Evolutionary conservation across 2,113 vertebrate species (phyloP).

Genomic region (Dromaius novaehollandiae): DNA sequence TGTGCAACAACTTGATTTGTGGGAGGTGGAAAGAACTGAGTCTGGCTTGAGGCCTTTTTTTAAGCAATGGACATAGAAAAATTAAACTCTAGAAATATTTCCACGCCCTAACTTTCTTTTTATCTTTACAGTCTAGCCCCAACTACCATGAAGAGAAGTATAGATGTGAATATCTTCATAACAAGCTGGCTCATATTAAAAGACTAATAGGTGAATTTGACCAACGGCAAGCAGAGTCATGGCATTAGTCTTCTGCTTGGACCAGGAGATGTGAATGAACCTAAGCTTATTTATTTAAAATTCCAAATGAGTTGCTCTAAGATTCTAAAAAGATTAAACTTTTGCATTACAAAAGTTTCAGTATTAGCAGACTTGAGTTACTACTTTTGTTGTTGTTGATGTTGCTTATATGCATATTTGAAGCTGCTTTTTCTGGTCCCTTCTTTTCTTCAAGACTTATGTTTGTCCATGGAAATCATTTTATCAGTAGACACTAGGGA

Average conservation of each 20-base stretch:
- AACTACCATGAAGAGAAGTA: slow-evolving; percentile 87
- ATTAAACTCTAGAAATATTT: neutral
- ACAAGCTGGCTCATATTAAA: slow-evolving; percentile 92
- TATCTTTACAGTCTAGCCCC: slow-evolving; percentile 79
- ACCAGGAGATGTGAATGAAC: slow-evolving; percentile 70
- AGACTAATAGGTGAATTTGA: slow-evolving; percentile 87
- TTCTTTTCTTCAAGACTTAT: slow-evolving; percentile 48
- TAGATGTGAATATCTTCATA: slow-evolving; percentile 90
- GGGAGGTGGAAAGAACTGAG: accelerated
- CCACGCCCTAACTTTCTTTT: neutral
- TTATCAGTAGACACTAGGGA: slow-evolving; percentile 28
- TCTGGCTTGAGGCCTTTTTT: neutral
- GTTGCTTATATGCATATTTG: slow-evolving; percentile 58
- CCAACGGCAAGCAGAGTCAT: slow-evolving; percentile 77
- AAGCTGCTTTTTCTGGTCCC: slow-evolving; percentile 73
- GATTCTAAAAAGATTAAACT: slow-evolving; percentile 60
- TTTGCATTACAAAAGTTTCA: slow-evolving; percentile 64
- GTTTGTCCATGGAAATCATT: slow-evolving; percentile 70
- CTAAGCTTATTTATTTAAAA: slow-evolving; percentile 76
- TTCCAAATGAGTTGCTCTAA: slow-evolving; percentile 65
- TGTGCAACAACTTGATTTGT: neutral
- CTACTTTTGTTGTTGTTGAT: slow-evolving; percentile 26
- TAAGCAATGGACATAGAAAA: neutral
- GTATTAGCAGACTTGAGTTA: slow-evolving; percentile 71
- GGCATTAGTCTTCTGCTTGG: slow-evolving; percentile 70